A percentile compares a stretch with the other conserved stretches of the same genome.
phyloP scores from a whole-genome alignment of 2,797 vertebrate species.

The Sebastes hubbsi region DNA sequence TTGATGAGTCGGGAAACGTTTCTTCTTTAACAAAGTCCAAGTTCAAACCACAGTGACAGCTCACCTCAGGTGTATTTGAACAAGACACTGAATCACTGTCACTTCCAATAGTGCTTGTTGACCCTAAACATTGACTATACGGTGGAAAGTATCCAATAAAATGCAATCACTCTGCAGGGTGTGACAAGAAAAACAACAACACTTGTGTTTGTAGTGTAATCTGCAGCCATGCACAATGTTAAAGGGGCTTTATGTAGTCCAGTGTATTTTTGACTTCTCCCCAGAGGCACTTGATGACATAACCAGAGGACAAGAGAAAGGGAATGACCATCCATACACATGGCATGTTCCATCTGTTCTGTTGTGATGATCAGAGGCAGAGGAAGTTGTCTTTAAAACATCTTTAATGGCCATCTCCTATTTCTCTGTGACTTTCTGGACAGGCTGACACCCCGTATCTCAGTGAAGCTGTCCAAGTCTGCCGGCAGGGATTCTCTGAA shows the following conservation, averaged over 20 bases:
- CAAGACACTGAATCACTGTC: constrained; percentile 17
- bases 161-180: not conserved
- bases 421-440: constrained; percentile 28
- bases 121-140: not conserved
- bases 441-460: constrained; percentile 34
- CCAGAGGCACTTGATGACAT: constrained; percentile 45
- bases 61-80: constrained; percentile 4
- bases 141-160: not conserved
- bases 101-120: not conserved
- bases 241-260: constrained; percentile 1
- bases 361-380: constrained; percentile 47
- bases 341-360: constrained; percentile 49
- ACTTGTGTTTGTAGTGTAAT: not conserved
- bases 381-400: constrained; percentile 42
- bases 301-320: constrained; percentile 48
- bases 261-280: constrained; percentile 6
- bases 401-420: constrained; percentile 31
- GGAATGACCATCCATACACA: constrained; percentile 55
- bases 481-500: constrained; percentile 35
- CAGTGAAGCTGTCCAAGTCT: constrained; percentile 40
- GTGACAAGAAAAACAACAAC: not conserved
- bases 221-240: not conserved
- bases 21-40: constrained; percentile 19
- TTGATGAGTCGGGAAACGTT: constrained; percentile 19
- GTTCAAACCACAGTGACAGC: constrained; percentile 13